Evolutionary conservation across 2,113 vertebrate species (phyloP), one percentile per base, ranked within the genome.

Genomic region (Prunella himalayana): DNA sequence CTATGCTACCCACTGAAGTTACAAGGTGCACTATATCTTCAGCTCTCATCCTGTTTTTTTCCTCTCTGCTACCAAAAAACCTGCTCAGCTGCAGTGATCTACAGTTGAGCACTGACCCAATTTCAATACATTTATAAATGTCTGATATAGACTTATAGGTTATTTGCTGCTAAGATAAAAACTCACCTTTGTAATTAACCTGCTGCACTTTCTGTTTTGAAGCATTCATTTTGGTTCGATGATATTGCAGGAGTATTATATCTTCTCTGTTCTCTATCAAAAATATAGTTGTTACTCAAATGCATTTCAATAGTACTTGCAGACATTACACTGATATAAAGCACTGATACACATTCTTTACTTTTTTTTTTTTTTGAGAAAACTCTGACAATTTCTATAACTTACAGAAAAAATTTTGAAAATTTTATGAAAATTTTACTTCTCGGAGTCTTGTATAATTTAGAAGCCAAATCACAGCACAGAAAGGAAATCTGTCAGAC

Each of bases 161-260:
- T 84, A 49, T 82, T 73, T 76, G 18, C 57, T 89, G 63, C 47
- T 68, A 95, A 91, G 85, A 95, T 53, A 53, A 94, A 97, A 92
- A 60, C n/a, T 20, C 19, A 41, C 10, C 12, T 73, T 51, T 77
- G 33, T 88, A 95, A 93, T 93, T 65, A 88, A 66, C 75, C 68
- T 73, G 23, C 59, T 80, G n/a, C 15, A 57, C 23, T 70, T 85
- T 73, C 59, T 75, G 31, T 42, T 93, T 57, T 88, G 42, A 91
- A 77, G 44, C 6, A 14, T 16, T 6, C 1, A n/a, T 91, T 91
- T 86, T 73, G 45, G 20, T 59, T 72, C 2, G 2, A 13, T 53
- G 24, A 30, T 30, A 47, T 41, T 50, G 45, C 33, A 78, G n/a
- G 44, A 82, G 27, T 44, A 71, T 23, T 60, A 27, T 10, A 33